Evolutionary conservation across 1,140 invertebrate genomes (phyloP).

Genomic region (Drosophila chauvacae): DNA sequence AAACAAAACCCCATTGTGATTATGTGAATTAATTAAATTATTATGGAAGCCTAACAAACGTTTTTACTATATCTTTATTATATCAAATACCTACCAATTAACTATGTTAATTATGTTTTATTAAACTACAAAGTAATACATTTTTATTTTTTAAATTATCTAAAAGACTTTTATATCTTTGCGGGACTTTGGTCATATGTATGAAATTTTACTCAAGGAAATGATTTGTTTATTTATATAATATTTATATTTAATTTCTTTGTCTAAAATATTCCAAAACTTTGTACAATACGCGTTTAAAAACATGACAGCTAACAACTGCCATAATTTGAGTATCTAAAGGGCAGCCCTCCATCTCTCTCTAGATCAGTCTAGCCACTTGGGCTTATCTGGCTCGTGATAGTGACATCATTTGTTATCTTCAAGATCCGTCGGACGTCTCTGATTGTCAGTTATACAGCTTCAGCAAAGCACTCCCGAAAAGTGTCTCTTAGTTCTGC

Average conservation of each 20-base stretch:
- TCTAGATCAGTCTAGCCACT: conserved; percentile 3
- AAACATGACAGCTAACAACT: background rate
- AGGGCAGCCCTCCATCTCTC: conserved; percentile 12
- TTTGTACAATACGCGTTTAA: background rate
- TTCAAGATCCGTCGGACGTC: conserved; percentile 26
- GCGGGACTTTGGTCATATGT: too few species aligned
- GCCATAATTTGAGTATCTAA: conserved; percentile 37
- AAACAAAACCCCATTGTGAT: too few species aligned
- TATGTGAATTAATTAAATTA: too few species aligned
- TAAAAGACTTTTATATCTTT: too few species aligned
- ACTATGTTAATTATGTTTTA: background rate
- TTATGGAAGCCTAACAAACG: too few species aligned
- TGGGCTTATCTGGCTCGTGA: conserved; percentile 42
- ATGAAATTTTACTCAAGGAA: too few species aligned
- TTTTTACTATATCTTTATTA: too few species aligned
- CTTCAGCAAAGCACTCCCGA: conserved; percentile 20
- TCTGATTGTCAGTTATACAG: conserved; percentile 75
- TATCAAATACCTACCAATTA: background rate
- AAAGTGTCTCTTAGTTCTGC: conserved; percentile 27
- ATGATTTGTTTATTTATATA: background rate
- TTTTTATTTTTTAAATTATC: background rate
- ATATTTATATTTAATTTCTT: background rate
- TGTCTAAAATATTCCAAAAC: background rate
- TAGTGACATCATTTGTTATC: conserved; percentile 54
- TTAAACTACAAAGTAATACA: background rate